A percentile compares a stretch with the other conserved stretches of the same genome.
These are phyloP conservation scores for Crenichthys baileyi DNA, from an alignment of 2,797 vertebrate species.

Conservation along the genomic window DNA sequence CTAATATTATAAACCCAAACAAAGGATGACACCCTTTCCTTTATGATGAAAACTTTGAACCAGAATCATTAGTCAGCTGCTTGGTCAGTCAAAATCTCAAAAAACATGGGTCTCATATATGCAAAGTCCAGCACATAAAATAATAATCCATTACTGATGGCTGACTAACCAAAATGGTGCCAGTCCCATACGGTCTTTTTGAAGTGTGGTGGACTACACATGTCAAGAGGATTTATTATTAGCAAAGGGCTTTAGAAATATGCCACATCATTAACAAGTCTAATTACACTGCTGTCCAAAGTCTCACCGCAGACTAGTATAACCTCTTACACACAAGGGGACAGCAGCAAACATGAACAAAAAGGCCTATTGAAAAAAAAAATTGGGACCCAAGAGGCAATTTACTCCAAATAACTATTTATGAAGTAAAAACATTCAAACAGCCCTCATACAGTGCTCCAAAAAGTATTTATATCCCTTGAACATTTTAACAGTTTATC, in stretches of 20 bases:
- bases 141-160: constrained; percentile 64
- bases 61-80: constrained; percentile 41
- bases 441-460: neutral
- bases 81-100: constrained; percentile 33
- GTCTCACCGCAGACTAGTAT: constrained; percentile 62
- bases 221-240: constrained; percentile 82
- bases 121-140: constrained; percentile 39
- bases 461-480: neutral
- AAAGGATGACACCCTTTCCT: neutral
- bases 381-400: constrained; percentile 39
- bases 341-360: constrained; percentile 30
- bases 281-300: constrained; percentile 81
- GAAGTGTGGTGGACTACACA: constrained; percentile 71
- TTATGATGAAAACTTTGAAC: constrained; percentile 4
- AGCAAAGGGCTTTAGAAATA: constrained; percentile 81
- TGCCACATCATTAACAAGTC: constrained; percentile 82
- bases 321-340: constrained; percentile 36
- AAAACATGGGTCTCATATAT: constrained; percentile 25
- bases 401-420: constrained; percentile 10
- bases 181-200: constrained; percentile 60
- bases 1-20: neutral
- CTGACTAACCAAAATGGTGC: constrained; percentile 71
- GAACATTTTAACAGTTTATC: neutral
- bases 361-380: constrained; percentile 18
- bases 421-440: constrained; percentile 4